Evolutionary conservation across 30 jellyfish, hydroid and myxozoan species (phyloP), one percentile per base, ranked within the genome.

Genomic region (Cassiopea xamachana): DNA sequence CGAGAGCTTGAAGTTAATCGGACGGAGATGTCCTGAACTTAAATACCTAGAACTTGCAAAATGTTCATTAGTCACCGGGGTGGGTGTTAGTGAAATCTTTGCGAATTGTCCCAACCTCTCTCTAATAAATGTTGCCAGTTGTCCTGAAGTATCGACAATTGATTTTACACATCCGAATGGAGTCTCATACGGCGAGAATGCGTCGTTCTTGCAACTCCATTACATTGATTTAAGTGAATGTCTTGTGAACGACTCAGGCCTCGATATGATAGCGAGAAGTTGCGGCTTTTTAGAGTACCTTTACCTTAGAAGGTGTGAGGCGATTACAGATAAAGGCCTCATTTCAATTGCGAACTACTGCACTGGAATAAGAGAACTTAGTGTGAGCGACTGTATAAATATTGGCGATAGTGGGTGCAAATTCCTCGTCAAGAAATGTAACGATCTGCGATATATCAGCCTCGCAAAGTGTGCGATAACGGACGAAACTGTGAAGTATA

Each of bases 221-320:
- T 94, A 94, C 80, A 10, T 94, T 19, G 98, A 94, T 69, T 15
- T 94, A 51, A 94, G 98, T 62, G 93, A 80, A 64, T 94, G 98
- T 82, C 88, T 84, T 6, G 73, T 94, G 43, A 86, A 82, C 58
- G 97, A 94, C 61, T 59, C 85, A 12, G 95, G 85, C 39, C 88
- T 94, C 17, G 85, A 89, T 60, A 69, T 75, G 64, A 68, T 94
- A 7, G 93, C 97, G 2, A 72, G 93, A 16, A 75, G 97, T 75
- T 92, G 97, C 27, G 69, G 96, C 61, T 89, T 79, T 50, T 69
- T 94, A 64, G 97, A 94, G 80, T 94, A 83, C 84, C 91, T 94
- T 39, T 94, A 89, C 74, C 73, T 94, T 9, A 89, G 98, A 3
- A 83, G 97, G 46, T 94, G 98, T 85, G 94, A 84, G 64, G 82